Evolutionary conservation across 2,797 vertebrate species (phyloP).

Genomic region (Cyclopterus lumpus): DNA sequence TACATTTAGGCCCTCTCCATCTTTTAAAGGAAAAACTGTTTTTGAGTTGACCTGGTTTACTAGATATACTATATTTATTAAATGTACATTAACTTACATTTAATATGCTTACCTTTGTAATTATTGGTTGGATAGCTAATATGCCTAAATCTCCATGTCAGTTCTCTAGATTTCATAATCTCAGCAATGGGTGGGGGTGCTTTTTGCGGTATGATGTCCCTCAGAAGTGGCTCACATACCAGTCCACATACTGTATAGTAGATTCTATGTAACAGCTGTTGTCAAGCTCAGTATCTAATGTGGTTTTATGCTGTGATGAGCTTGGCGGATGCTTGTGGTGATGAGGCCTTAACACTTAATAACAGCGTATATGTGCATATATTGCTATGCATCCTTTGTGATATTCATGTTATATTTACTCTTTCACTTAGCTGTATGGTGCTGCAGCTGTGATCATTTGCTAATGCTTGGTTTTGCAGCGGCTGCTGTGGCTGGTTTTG

Average conservation of each 20-base stretch:
- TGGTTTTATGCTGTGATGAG: conserved; percentile 21
- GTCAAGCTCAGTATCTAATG: conserved; percentile 23
- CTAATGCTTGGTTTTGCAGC: conserved; percentile 1
- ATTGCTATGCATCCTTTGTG: neutral
- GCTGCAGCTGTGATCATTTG: neutral
- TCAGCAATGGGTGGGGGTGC: neutral
- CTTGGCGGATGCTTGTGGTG: neutral
- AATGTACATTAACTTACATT: no score
- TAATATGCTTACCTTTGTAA: neutral
- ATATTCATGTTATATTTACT: neutral
- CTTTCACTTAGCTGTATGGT: neutral
- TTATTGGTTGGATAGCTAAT: neutral
- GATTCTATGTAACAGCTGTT: conserved; percentile 34
- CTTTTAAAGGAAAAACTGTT: no score
- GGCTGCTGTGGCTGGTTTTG: conserved; percentile 11
- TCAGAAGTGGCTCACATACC: conserved; percentile 7
- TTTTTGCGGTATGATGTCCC: neutral
- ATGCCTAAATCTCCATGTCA: neutral
- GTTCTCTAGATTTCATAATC: no score
- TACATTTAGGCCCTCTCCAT: no score
- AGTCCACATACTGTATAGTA: conserved; percentile 14
- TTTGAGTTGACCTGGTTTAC: neutral
- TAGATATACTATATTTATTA: no score
- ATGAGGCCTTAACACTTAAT: neutral
- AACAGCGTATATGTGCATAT: conserved; percentile 9